Evolutionary conservation across 2,797 vertebrate species (phyloP), one percentile per base, ranked within the genome.

Genomic region (Rachycentron canadum): DNA sequence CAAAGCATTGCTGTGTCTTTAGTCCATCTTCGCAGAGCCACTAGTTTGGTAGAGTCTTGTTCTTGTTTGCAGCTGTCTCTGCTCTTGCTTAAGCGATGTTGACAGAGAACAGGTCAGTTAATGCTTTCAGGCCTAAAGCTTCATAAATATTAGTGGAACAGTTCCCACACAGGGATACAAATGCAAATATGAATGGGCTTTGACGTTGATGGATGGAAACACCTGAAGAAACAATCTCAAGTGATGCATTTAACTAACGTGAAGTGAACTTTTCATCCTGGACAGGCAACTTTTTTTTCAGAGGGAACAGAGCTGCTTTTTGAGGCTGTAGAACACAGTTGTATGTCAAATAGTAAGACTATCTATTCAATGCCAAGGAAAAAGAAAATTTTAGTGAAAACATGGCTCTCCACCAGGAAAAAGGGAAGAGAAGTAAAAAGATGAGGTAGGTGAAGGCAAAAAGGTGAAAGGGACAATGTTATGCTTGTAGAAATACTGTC

Each of bases 401-500:
- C 30, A n/a, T 14, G 47, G 5, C 34, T 62, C 12, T 56, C 16
- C 1, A 30, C 4, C 21, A 26, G 2, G 25, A 41, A 55, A 34
- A 71, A 68, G 26, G 13, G 28, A 19, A 11, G 14, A 62, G 26
- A 14, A 6, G 38, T 25, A 50, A 25, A 41, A 25, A 56, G 55
- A 70, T 71, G 36, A 77, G 64, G 64, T 25, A 69, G 53, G 45
- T 69, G 66, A 79, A 63, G 41, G 40, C 43, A 52, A 56, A 52
- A 71, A 85, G 50, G 57, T 69, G 53, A 80, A 49, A 69, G 52
- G 45, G 81, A 82, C 70, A 70, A 70, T 82, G 65, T 63, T 55
- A 56, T 73, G 60, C 75, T 34, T 43, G 50, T 76, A 57, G 76
- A 87, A 84, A 79, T 80, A 64, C 61, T 63, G 62, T 74, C 71